Base-by-base conservation (phyloP, 2,797 vertebrate genomes). In the Tragelaphus oryx region DNA sequence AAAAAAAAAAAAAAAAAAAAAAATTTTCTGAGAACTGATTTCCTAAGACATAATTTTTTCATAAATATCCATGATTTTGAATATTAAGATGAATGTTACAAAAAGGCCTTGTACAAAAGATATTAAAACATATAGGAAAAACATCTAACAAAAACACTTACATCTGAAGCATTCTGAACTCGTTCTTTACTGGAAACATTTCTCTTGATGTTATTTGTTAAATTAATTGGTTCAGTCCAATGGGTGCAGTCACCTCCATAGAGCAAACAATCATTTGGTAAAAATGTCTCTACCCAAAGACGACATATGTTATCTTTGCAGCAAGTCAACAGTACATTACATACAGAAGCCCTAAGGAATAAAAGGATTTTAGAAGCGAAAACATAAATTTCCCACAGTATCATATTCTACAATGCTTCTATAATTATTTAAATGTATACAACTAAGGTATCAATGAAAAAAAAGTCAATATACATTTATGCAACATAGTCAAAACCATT, bases 281-380 rank as follows among this genome's bases (percentile, higher is more conserved):
- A 98, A 97, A 99, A 98, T 3, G 99, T 99, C 98, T 99, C 99
- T 94, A 99, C 99, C 99, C 99, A 99, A 50, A 99, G 98, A 33
- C 99, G 99, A 98, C 99, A 99, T 84, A 99, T 99, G 16, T 99
- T 99, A 99, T 99, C 99, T 98, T 99, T 99, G 98, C 99, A 99
- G 98, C 99, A 99, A 95, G 99, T 99, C 97, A 99, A 98, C 57
- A 99, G 98, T 68, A 99, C 99, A 85, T 99, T 99, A 98, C 99
- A 99, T 89, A 99, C 99, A 59, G 99, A 99, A 96, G 99, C 99
- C 95, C 99, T 99, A 98, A 87, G 54, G 57, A 97, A 97, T 96
- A 96, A 96, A 98, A 97, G 89, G 6, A 97, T 86, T 88, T 97
- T 87, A 96, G 55, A 96, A n/a, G 26, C 44, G 48, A 96, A 87